phyloP scores from a whole-genome alignment of 2,797 vertebrate species.

The Scomberomorus guttatus region DNA sequence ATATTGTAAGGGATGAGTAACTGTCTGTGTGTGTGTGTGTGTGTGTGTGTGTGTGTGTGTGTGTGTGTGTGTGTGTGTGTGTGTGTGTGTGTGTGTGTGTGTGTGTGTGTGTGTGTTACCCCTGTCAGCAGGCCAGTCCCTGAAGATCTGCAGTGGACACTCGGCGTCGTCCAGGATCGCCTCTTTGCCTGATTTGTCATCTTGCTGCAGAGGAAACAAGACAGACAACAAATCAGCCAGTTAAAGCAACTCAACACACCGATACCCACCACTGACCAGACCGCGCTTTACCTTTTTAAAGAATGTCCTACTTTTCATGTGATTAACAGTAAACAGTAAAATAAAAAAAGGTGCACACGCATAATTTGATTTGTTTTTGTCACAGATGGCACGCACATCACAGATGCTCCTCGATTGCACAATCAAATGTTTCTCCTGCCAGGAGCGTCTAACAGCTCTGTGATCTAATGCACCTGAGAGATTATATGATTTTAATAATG shows the following conservation, averaged over 20 bases:
- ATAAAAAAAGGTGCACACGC: no score
- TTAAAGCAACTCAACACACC: background rate
- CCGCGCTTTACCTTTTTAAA: background rate
- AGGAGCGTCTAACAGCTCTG: no score
- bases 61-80: background rate
- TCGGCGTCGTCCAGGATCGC: constrained; percentile 92
- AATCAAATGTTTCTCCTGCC: background rate
- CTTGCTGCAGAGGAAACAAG: constrained; percentile 85
- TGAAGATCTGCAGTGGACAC: constrained; percentile 97
- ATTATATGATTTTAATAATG: background rate
- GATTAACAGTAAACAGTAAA: no score
- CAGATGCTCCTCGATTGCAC: no score
- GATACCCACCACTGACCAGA: background rate
- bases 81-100: background rate
- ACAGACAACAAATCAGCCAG: constrained; percentile 1
- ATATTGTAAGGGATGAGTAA: background rate
- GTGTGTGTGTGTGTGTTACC: constrained; percentile 79
- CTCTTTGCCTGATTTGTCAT: constrained; percentile 94
- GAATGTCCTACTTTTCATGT: background rate
- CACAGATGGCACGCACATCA: background rate
- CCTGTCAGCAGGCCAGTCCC: constrained; percentile 97
- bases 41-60: background rate
- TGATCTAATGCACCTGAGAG: no score
- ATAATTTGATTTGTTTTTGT: background rate
- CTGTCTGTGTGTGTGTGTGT: background rate